A percentile compares a stretch with the other conserved stretches of the same genome.
These are phyloP conservation scores for Picus viridis DNA, from an alignment of 2,797 vertebrate genomes.

Conservation along the genomic window DNA sequence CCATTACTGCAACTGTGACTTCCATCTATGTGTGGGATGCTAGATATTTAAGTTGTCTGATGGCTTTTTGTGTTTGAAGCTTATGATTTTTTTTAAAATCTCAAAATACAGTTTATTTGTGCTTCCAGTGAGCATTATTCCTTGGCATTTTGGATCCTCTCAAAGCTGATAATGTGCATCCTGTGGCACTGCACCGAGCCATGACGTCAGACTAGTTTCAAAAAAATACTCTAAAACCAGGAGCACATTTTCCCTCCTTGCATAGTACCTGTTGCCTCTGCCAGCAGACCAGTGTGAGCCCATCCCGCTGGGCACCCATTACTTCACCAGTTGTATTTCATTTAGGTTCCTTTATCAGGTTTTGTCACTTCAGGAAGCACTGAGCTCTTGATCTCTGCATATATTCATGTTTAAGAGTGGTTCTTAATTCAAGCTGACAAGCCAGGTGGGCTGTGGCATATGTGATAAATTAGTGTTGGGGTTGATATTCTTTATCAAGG, in stretches of 20 bases:
- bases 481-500: constrained; percentile 43
- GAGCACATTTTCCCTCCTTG: neutral
- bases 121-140: neutral
- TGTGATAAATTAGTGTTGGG: constrained; percentile 23
- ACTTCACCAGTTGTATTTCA: neutral
- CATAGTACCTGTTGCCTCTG: neutral
- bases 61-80: neutral
- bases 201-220: neutral
- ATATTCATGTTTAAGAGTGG: neutral
- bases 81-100: neutral
- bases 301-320: neutral
- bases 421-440: neutral
- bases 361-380: neutral
- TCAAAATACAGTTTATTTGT: neutral
- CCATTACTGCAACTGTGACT: neutral
- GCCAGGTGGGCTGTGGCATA: constrained; percentile 4
- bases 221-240: neutral
- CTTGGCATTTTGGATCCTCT: neutral
- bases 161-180: neutral
- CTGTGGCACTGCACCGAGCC: neutral
- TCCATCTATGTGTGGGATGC: neutral
- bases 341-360: neutral
- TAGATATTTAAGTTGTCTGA: neutral
- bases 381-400: neutral
- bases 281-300: neutral